phyloP scores from a whole-genome alignment of 2,888 invertebrate species.

The Lasiommata megera region DNA sequence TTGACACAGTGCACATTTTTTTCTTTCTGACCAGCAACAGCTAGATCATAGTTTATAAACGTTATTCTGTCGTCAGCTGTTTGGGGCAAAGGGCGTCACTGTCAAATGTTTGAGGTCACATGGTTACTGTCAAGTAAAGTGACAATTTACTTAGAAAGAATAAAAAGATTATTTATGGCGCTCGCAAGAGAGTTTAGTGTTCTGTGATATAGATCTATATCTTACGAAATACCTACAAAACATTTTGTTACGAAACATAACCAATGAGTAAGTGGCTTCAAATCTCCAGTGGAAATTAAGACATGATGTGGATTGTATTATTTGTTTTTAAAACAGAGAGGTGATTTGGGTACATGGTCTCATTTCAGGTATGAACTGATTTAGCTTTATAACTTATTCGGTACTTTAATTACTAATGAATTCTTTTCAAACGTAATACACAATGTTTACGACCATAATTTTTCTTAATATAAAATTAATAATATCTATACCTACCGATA shows the following conservation, averaged over 20 bases:
- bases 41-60: conserved; percentile 3
- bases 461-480: too few species aligned
- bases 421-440: too few species aligned
- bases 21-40: neutral
- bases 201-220: too few species aligned
- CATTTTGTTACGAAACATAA: conserved; percentile 58
- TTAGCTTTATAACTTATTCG: neutral
- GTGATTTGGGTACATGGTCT: conserved; percentile 21
- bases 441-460: too few species aligned
- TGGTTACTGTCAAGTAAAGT: conserved; percentile 15
- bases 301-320: conserved; percentile 20
- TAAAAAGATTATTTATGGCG: neutral
- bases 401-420: too few species aligned
- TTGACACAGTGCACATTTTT: neutral
- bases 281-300: conserved; percentile 20
- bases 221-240: conserved; percentile 15
- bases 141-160: neutral
- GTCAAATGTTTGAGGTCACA: conserved; percentile 40
- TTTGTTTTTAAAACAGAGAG: conserved; percentile 15
- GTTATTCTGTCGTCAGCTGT: conserved; percentile 16
- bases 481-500: too few species aligned
- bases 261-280: conserved; percentile 29
- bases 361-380: conserved; percentile 16
- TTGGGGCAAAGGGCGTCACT: conserved; percentile 15
- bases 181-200: too few species aligned